Conservation (phyloP, 2,113 vertebrate genomes). For the Neotoma lepida region DNA sequence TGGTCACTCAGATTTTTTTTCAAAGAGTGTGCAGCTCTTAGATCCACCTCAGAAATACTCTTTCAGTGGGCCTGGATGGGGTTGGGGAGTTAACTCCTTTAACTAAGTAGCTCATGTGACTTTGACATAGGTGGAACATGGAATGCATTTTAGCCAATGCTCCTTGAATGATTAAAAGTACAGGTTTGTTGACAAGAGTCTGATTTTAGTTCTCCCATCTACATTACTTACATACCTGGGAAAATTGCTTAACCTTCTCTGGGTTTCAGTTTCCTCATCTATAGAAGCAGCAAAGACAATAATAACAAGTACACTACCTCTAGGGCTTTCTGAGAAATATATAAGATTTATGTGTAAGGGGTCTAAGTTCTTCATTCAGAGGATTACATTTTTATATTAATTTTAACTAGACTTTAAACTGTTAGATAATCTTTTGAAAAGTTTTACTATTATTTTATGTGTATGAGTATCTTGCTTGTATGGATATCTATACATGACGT, state of each 20-base stretch:
- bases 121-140: not conserved
- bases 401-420: not conserved
- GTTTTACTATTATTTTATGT: not conserved
- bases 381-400: not conserved
- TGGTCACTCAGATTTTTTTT: too few relatives aligned
- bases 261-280: conserved; percentile 45
- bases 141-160: conserved; percentile 27
- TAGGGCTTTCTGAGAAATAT: not conserved
- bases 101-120: not conserved
- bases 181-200: not conserved
- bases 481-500: not conserved
- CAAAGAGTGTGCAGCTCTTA: too few relatives aligned
- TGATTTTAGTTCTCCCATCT: not conserved
- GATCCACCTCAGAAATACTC: too few relatives aligned
- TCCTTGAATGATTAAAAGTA: not conserved
- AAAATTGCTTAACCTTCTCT: conserved; percentile 23
- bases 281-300: not conserved
- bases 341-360: not conserved
- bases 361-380: not conserved
- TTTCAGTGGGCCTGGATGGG: too few relatives aligned
- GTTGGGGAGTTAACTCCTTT: not conserved
- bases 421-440: not conserved
- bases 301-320: not conserved
- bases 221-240: not conserved
- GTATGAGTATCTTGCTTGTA: not conserved